Evolutionary conservation across 2,113 vertebrate genomes (phyloP), one percentile per base, ranked within the genome.

Genomic region (Pelvicachromis taeniatus): DNA sequence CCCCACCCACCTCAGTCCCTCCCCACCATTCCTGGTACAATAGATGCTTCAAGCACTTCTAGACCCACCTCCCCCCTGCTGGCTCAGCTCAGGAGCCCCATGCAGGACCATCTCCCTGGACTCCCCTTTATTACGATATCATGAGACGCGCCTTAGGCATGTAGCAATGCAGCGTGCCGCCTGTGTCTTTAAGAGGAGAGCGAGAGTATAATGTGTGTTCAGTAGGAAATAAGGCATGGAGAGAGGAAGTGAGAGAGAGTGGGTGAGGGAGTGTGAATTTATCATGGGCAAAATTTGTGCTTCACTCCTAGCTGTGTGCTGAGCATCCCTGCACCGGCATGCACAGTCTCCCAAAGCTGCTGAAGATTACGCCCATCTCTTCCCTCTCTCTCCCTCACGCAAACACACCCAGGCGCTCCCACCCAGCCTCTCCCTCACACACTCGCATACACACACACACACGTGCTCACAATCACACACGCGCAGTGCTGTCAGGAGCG

Each of bases 151-250:
- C 91, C 89, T 40, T 10, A 77, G 93, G 94, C 92, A 23, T 89
- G 89, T 82, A 91, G 90, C 95, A 92, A 90, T 94, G 95, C 95
- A 95, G 92, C 80, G 86, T 78, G 70, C 73, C 6, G 90, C 92
- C 95, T 96, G 94, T 94, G 85, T 93, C 96, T 96, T 96, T 96
- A 95, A 96, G 94, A 94, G 92, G 85, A 86, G 90, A 86, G 81
- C 84, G 91, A 85, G 89, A 91, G 90, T 82, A 90, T 90, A 86
- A 90, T 86, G 88, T 89, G 85, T 91, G 83, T 88, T 84, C 35
- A 83, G 61, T 90, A 90, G 85, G 70, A 91, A 94, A 89, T 81
- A 91, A 91, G 91, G 88, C 84, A 94, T 88, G 80, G 77, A 90
- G 88, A 6, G 84, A 80, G 88, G 84, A 80, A 87, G 93, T 85